These are phyloP conservation scores for Amblyraja radiata DNA, from an alignment of 2,797 vertebrate genomes.

Conservation along the genomic window DNA sequence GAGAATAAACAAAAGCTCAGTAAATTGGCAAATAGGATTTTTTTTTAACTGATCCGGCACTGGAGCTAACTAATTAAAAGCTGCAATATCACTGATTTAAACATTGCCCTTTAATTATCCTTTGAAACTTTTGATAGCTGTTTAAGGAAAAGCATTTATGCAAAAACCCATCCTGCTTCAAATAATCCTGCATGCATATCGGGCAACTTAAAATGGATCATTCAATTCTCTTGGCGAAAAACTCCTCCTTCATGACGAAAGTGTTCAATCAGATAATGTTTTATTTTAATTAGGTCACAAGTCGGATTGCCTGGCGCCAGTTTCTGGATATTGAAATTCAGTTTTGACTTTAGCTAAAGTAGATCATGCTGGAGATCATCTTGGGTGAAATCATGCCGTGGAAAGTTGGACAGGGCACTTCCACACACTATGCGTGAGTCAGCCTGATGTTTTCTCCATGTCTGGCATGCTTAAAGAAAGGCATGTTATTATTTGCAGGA, in stretches of 20 bases:
- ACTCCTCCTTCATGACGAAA: neutral
- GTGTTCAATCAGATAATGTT: neutral
- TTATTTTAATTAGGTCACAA: neutral
- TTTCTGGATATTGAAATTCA: too few species aligned
- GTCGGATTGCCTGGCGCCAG: too few species aligned
- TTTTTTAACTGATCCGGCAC: neutral
- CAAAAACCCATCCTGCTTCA: slow-evolving; percentile 1
- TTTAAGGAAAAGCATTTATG: neutral
- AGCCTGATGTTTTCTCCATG: too few species aligned
- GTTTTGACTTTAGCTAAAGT: too few species aligned
- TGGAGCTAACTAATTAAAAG: neutral
- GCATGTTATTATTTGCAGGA: too few species aligned
- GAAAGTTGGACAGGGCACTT: too few species aligned
- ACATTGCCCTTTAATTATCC: neutral
- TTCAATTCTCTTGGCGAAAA: neutral
- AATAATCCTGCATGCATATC: neutral
- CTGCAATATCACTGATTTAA: neutral
- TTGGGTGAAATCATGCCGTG: too few species aligned
- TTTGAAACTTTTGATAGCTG: slow-evolving; percentile 9
- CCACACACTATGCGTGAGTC: too few species aligned
- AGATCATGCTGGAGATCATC: too few species aligned
- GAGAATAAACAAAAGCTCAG: too few species aligned
- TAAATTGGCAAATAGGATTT: neutral
- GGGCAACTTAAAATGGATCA: neutral
- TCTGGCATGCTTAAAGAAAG: too few species aligned